These are phyloP conservation scores for Bombyx mandarina DNA, from an alignment of 1,140 invertebrate genomes.

Conservation along the genomic window DNA sequence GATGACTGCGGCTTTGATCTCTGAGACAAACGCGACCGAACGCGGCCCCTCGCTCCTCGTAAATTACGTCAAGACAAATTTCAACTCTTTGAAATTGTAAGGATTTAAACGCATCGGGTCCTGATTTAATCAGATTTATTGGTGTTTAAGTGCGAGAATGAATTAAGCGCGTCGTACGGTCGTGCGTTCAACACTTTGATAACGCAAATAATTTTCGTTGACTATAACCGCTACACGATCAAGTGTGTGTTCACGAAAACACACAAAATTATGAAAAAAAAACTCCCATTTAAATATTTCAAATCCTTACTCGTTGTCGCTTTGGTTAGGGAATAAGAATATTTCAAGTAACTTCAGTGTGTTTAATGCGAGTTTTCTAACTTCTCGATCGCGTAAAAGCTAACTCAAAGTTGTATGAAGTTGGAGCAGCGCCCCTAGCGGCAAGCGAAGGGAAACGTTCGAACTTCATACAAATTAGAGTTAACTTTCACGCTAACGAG, in stretches of 20 bases:
- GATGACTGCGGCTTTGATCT: slow-evolving; percentile 54
- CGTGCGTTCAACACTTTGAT: slow-evolving; percentile 30
- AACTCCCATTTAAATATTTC: no score
- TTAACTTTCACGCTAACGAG: no score
- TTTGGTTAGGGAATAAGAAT: no score
- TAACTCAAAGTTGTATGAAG: no score
- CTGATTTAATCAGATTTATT: slow-evolving; percentile 54
- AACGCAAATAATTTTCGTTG: slow-evolving; percentile 17
- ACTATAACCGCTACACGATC: slow-evolving; percentile 8
- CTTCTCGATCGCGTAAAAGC: no score
- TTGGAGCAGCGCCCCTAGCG: no score
- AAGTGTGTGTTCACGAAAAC: neutral
- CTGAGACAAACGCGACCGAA: slow-evolving; percentile 21
- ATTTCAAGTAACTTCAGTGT: no score
- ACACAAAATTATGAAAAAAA: no score
- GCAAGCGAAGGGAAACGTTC: no score
- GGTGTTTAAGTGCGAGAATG: slow-evolving; percentile 27
- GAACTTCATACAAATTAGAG: no score
- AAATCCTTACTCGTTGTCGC: no score
- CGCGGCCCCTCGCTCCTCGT: slow-evolving; percentile 24
- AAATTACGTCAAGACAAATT: slow-evolving; percentile 65
- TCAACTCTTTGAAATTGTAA: slow-evolving; percentile 55
- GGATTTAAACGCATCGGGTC: slow-evolving; percentile 24
- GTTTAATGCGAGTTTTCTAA: no score
- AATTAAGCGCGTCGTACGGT: slow-evolving; percentile 21